Percentiles rank a stretch among this genome's conserved stretches.
These are phyloP conservation scores for Drosophila mulleri DNA, from an alignment of 2,888 invertebrate genomes.

Conservation along the genomic window DNA sequence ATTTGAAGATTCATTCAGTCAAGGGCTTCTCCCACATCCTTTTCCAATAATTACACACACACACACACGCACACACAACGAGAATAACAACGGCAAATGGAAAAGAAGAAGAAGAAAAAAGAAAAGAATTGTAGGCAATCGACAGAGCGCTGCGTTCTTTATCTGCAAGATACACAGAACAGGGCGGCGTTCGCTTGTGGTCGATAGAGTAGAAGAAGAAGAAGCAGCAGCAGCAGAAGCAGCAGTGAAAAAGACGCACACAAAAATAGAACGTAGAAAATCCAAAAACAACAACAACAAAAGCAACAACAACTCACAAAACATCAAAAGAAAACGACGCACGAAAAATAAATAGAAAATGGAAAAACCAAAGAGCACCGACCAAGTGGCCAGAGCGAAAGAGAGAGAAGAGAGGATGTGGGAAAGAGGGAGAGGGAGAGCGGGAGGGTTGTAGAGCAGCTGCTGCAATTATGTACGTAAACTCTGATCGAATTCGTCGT, in stretches of 20 bases:
- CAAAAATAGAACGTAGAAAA: conserved; percentile 72
- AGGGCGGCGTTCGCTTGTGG: conserved; percentile 65
- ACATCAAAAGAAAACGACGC: conserved; percentile 71
- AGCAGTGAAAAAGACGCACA: conserved; percentile 31
- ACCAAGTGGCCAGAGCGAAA: conserved; percentile 49
- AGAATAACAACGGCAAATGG: conserved; percentile 38
- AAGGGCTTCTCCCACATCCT: conserved; percentile 75
- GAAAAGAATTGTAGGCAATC: conserved; percentile 64
- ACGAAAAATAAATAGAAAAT: conserved; percentile 72
- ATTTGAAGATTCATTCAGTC: conserved; percentile 69
- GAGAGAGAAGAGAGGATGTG: neutral
- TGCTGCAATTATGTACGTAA: conserved; percentile 14
- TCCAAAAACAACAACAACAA: conserved; percentile 48
- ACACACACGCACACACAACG: conserved; percentile 42
- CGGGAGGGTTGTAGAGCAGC: neutral
- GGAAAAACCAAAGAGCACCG: conserved; percentile 61
- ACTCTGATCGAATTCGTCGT: conserved; percentile 18
- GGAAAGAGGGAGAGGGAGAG: neutral
- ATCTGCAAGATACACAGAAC: conserved; percentile 70
- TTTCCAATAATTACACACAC: conserved; percentile 66
- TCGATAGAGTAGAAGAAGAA: conserved; percentile 28
- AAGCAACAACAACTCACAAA: conserved; percentile 56
- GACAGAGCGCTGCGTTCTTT: conserved; percentile 60
- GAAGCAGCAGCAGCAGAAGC: neutral
- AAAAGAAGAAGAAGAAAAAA: conserved; percentile 25